A percentile compares a stretch with the other conserved stretches of the same genome.
These are phyloP conservation scores for Gymnarchus niloticus DNA, from an alignment of 2,113 vertebrate species.

Conservation along the genomic window DNA sequence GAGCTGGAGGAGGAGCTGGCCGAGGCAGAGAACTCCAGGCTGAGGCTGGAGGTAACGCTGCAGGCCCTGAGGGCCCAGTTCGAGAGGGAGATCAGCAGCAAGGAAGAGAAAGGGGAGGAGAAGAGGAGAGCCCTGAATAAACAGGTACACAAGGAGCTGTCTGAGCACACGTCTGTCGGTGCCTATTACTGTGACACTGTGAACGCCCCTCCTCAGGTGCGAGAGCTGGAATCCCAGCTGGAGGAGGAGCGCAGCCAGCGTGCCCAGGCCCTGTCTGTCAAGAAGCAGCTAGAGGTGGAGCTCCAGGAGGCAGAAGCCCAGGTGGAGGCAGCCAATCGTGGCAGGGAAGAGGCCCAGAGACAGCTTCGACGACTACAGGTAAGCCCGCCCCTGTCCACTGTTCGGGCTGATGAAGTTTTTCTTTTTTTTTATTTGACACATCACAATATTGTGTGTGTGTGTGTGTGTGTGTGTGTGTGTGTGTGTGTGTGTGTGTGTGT, in stretches of 20 bases:
- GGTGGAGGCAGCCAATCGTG: slow-evolving; percentile 60
- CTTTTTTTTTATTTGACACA: background rate
- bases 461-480: background rate
- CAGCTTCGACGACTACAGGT: slow-evolving; percentile 80
- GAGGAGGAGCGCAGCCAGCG: slow-evolving; percentile 81
- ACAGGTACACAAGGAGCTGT: slow-evolving; percentile 49
- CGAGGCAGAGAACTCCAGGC: slow-evolving; percentile 51
- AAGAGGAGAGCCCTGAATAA: slow-evolving; percentile 69
- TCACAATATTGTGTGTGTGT: background rate
- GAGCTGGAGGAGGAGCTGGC: slow-evolving; percentile 60
- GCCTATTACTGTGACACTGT: background rate
- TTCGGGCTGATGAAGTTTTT: background rate
- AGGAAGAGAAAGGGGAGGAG: slow-evolving; percentile 70
- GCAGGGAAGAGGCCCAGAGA: slow-evolving; percentile 73
- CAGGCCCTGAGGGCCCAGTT: slow-evolving; percentile 71
- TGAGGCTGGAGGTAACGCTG: slow-evolving; percentile 68
- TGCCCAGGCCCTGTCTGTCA: slow-evolving; percentile 62
- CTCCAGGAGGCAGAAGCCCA: slow-evolving; percentile 76
- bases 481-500: background rate
- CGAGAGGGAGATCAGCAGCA: slow-evolving; percentile 65
- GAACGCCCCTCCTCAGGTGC: slow-evolving; percentile 54
- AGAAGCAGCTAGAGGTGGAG: slow-evolving; percentile 78
- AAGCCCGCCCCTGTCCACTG: background rate
- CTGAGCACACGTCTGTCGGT: background rate
- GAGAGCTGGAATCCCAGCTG: slow-evolving; percentile 74